Evolutionary conservation across 30 jellyfish, hydroid and myxozoan genomes (phyloP).

Genomic region (Hydractinia symbiolongicarpus): DNA sequence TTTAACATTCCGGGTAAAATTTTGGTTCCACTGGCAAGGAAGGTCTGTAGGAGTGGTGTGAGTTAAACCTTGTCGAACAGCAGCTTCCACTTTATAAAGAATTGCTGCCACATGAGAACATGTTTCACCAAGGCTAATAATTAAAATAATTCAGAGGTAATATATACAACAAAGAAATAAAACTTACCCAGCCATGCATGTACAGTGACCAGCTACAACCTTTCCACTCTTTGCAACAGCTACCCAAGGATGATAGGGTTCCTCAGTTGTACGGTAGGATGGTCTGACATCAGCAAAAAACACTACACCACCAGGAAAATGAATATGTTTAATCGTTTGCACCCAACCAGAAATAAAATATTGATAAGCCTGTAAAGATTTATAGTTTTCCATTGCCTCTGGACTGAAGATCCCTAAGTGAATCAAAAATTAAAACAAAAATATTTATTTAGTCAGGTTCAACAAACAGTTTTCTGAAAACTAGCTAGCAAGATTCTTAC

Average conservation of each 20-base stretch:
- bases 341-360: background rate
- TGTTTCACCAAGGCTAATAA: slow-evolving; percentile 14
- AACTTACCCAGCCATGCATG: slow-evolving; percentile 22
- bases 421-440: no score
- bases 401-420: background rate
- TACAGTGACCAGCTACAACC: background rate
- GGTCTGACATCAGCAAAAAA: slow-evolving; percentile 14
- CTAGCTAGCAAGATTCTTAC: no score
- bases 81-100: slow-evolving; percentile 1
- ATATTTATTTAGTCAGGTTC: no score
- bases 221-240: slow-evolving; percentile 6
- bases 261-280: slow-evolving; percentile 14
- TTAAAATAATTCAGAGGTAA: background rate
- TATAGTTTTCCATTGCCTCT: slow-evolving; percentile 24
- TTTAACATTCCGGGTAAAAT: background rate
- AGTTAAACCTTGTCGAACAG: background rate
- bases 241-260: slow-evolving; percentile 10
- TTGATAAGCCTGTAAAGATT: slow-evolving; percentile 20
- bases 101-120: slow-evolving; percentile 7
- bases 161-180: background rate
- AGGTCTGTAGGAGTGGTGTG: slow-evolving; percentile 5
- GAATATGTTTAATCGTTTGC: no score
- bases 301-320: background rate
- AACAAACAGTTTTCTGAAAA: no score
- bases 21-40: background rate